A percentile compares a stretch with the other conserved stretches of the same genome.
Conservation (phyloP, 2,888 invertebrate genomes). For the Entomobrya multifasciata region DNA sequence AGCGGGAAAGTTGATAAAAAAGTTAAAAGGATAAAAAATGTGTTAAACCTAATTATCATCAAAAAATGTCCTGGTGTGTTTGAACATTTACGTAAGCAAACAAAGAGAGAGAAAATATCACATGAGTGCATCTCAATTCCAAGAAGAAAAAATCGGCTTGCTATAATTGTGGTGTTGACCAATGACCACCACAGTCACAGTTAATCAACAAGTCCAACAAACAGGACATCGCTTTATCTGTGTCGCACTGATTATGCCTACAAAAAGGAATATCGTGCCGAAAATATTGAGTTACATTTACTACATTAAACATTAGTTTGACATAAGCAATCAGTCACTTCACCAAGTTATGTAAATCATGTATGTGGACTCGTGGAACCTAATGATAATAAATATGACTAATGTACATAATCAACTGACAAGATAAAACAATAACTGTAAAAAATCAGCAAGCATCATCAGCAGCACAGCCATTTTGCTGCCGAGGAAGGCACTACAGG, state of each 20-base stretch:
- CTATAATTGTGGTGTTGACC: too few relatives aligned
- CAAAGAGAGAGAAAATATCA: too few relatives aligned
- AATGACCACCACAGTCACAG: too few relatives aligned
- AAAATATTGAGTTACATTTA: conserved; percentile 37
- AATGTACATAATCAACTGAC: conserved; percentile 58
- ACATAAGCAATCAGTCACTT: conserved; percentile 36
- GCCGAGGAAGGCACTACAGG: neutral
- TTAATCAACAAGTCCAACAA: too few relatives aligned
- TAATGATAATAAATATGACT: conserved; percentile 61
- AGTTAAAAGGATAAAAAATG: neutral
- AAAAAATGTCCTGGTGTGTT: conserved; percentile 22
- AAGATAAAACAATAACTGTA: conserved; percentile 55
- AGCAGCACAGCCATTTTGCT: conserved; percentile 21
- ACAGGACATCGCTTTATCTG: too few relatives aligned
- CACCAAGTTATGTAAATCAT: conserved; percentile 47
- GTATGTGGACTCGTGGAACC: conserved; percentile 38
- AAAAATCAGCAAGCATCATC: conserved; percentile 28
- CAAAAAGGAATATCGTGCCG: conserved; percentile 28
- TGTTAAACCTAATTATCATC: conserved; percentile 31
- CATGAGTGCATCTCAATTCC: too few relatives aligned
- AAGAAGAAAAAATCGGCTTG: neutral
- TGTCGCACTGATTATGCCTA: conserved; percentile 13
- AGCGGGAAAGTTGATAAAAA: neutral
- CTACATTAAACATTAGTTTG: neutral
- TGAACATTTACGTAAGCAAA: neutral